phyloP scores from a whole-genome alignment of 2,113 vertebrate genomes.

The Pseudolaguvia tuberculata region DNA sequence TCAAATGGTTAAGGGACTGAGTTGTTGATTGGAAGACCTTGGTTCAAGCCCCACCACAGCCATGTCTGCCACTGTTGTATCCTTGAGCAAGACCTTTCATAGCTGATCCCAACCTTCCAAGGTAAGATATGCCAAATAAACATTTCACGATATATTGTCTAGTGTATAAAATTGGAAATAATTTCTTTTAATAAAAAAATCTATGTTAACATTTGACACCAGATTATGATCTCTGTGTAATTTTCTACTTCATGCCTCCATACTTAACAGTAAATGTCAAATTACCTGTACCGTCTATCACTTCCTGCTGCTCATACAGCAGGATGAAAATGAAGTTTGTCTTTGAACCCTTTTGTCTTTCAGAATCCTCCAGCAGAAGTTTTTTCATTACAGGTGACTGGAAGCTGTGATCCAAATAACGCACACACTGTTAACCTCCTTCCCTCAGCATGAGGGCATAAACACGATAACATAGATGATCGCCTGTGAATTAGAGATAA shows the following conservation, averaged over 20 bases:
- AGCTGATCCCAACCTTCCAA: too few species aligned
- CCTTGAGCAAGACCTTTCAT: too few species aligned
- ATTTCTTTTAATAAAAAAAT: background rate
- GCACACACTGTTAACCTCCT: slow-evolving; percentile 61
- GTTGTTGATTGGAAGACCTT: too few species aligned
- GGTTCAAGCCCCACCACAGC: too few species aligned
- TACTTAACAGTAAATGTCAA: background rate
- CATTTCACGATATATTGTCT: too few species aligned
- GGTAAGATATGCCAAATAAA: too few species aligned
- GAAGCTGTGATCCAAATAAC: slow-evolving; percentile 32
- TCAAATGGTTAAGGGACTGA: too few species aligned
- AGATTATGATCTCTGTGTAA: background rate
- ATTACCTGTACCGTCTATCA: background rate
- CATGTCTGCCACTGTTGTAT: too few species aligned
- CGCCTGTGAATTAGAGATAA: slow-evolving; percentile 92
- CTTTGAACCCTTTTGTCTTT: background rate
- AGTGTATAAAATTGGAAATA: too few species aligned
- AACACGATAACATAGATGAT: slow-evolving; percentile 89
- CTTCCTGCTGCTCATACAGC: background rate
- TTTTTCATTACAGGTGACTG: background rate
- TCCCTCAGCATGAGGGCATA: slow-evolving; percentile 59
- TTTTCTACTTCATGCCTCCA: background rate
- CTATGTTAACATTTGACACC: background rate
- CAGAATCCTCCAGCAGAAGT: slow-evolving; percentile 8
- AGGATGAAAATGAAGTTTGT: background rate